These are phyloP conservation scores for Doryteuthis pealeii DNA, from an alignment of 1,140 invertebrate species.

Conservation along the genomic window DNA sequence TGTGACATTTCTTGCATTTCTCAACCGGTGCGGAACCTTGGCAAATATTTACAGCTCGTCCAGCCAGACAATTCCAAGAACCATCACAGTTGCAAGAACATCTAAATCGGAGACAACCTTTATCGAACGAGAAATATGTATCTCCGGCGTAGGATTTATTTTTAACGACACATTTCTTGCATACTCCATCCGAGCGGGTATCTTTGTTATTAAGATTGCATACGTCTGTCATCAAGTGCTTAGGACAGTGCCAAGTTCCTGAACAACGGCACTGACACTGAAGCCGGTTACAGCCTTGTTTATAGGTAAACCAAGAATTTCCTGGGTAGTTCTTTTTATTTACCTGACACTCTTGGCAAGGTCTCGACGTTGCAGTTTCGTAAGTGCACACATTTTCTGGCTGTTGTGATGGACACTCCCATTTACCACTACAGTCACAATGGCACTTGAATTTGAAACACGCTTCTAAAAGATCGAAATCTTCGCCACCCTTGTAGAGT, in stretches of 20 bases:
- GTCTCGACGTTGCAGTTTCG: background rate
- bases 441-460: slow-evolving; percentile 20
- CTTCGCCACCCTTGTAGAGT: slow-evolving; percentile 23
- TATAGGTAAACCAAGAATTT: slow-evolving; percentile 26
- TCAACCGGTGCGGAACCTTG: background rate
- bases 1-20: background rate
- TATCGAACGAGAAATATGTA: slow-evolving; percentile 27
- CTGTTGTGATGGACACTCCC: slow-evolving; percentile 29
- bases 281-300: slow-evolving; percentile 31
- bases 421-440: slow-evolving; percentile 27
- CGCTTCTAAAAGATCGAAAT: slow-evolving; percentile 18
- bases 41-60: background rate
- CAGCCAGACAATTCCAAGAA: slow-evolving; percentile 25
- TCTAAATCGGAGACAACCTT: slow-evolving; percentile 29
- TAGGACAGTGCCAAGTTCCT: slow-evolving; percentile 32
- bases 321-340: slow-evolving; percentile 9
- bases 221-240: background rate
- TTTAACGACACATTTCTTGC: background rate
- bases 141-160: background rate
- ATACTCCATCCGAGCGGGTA: background rate
- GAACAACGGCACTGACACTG: slow-evolving; percentile 37
- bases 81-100: slow-evolving; percentile 41
- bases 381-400: slow-evolving; percentile 24
- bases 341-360: slow-evolving; percentile 3
- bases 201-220: slow-evolving; percentile 19